Evolutionary conservation across 2,113 vertebrate genomes (phyloP).

Genomic region (Hippolais icterina): DNA sequence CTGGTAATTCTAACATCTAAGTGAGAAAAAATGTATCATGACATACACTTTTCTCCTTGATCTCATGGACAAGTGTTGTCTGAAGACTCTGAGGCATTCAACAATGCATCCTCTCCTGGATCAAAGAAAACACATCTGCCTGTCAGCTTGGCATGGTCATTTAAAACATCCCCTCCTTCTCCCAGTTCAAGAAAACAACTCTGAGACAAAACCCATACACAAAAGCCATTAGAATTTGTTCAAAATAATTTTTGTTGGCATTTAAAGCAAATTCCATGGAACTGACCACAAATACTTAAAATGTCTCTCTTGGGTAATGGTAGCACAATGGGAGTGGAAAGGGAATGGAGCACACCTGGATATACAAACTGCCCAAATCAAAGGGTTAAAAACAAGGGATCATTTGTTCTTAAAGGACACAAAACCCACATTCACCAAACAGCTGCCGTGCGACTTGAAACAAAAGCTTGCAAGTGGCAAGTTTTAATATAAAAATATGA

Average conservation of each 20-base stretch:
- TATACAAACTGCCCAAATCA: slow-evolving; percentile 35
- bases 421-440: slow-evolving; percentile 8
- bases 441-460: not conserved
- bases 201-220: slow-evolving; percentile 3
- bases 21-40: slow-evolving; percentile 48
- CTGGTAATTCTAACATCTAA: slow-evolving; percentile 59
- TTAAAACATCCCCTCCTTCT: slow-evolving; percentile 18
- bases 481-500: slow-evolving; percentile 20
- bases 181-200: not conserved
- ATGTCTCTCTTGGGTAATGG: slow-evolving; percentile 11
- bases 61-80: slow-evolving; percentile 21
- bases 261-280: slow-evolving; percentile 31
- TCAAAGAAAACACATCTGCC: slow-evolving; percentile 63
- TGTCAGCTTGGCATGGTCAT: slow-evolving; percentile 37
- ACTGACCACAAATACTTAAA: slow-evolving; percentile 41
- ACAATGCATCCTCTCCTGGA: slow-evolving; percentile 32
- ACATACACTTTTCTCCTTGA: slow-evolving; percentile 41
- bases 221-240: not conserved
- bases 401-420: slow-evolving; percentile 24
- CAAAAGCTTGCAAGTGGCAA: not conserved
- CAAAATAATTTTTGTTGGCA: slow-evolving; percentile 34
- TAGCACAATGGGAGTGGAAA: slow-evolving; percentile 32
- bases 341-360: slow-evolving; percentile 45
- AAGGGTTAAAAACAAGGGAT: slow-evolving; percentile 67
- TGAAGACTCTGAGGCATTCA: slow-evolving; percentile 46